Percentiles rank a stretch among this genome's conserved stretches.
Conservation (phyloP, 2,888 invertebrate species). For the Crocallis elinguaria region DNA sequence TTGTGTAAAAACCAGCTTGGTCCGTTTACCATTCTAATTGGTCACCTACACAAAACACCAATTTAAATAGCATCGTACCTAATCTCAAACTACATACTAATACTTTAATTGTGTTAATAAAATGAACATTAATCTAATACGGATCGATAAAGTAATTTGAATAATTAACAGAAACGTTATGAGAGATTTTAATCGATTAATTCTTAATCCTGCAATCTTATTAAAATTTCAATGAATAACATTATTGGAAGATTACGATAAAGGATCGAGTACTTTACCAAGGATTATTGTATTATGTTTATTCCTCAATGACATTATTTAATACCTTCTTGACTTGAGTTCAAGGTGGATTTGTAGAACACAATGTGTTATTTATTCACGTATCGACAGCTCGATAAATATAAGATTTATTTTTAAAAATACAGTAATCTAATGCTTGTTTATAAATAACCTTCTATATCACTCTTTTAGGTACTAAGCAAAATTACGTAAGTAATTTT, state of each 20-base stretch:
- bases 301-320: neutral
- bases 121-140: conserved; percentile 19
- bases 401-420: neutral
- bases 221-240: conserved; percentile 53
- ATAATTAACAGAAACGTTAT: conserved; percentile 13
- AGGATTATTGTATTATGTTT: neutral
- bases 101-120: conserved; percentile 32
- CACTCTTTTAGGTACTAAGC: too few species aligned
- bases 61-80: neutral
- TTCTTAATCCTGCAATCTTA: conserved; percentile 63
- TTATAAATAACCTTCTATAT: too few species aligned
- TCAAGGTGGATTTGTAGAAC: neutral
- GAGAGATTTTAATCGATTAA: conserved; percentile 47
- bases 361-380: too few species aligned
- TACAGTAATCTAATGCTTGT: too few species aligned
- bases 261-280: conserved; percentile 15
- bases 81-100: conserved; percentile 13
- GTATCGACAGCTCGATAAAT: too few species aligned
- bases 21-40: neutral
- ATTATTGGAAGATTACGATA: conserved; percentile 39
- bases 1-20: too few species aligned
- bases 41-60: neutral
- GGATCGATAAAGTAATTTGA: conserved; percentile 18
- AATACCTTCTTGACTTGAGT: neutral
- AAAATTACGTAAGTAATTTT: too few species aligned